phyloP scores from a whole-genome alignment of 2,888 invertebrate genomes.

The Plusia festucae region DNA sequence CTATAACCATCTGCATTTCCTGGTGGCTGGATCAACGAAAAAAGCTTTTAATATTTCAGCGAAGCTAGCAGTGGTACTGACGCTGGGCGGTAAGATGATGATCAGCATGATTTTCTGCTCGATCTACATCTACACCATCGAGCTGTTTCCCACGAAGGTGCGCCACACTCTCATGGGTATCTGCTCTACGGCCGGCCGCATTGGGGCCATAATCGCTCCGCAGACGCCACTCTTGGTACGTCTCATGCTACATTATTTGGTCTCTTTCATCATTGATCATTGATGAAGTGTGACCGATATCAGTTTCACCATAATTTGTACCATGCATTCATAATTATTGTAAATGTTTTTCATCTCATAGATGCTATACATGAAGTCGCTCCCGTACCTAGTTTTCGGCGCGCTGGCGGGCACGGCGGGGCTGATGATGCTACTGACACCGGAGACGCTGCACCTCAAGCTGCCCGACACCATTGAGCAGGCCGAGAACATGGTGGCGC shows the following conservation, averaged over 20 bases:
- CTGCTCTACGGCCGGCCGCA: slow-evolving; percentile 90
- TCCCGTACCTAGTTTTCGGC: slow-evolving; percentile 49
- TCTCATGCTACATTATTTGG: slow-evolving; percentile 11
- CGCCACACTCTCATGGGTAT: slow-evolving; percentile 88
- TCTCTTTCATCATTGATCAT: no score
- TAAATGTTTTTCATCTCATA: slow-evolving; percentile 12
- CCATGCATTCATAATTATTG: not conserved
- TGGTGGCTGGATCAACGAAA: not conserved
- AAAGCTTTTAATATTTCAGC: slow-evolving; percentile 29
- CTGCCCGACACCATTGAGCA: slow-evolving; percentile 45
- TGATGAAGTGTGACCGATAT: no score
- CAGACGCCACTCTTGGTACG: slow-evolving; percentile 89
- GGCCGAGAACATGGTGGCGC: slow-evolving; percentile 39
- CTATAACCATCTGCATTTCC: not conserved
- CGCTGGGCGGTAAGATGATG: slow-evolving; percentile 88
- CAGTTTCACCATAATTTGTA: no score
- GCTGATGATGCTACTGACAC: slow-evolving; percentile 50
- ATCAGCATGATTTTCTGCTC: slow-evolving; percentile 90
- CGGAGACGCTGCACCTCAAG: slow-evolving; percentile 47
- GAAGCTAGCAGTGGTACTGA: slow-evolving; percentile 35
- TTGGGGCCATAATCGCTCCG: slow-evolving; percentile 90
- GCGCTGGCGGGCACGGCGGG: slow-evolving; percentile 36
- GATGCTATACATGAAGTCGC: slow-evolving; percentile 30
- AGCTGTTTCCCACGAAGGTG: slow-evolving; percentile 90
- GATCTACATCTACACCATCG: slow-evolving; percentile 90